phyloP scores from a whole-genome alignment of 2,797 vertebrate species.

The Champsocephalus gunnari region DNA sequence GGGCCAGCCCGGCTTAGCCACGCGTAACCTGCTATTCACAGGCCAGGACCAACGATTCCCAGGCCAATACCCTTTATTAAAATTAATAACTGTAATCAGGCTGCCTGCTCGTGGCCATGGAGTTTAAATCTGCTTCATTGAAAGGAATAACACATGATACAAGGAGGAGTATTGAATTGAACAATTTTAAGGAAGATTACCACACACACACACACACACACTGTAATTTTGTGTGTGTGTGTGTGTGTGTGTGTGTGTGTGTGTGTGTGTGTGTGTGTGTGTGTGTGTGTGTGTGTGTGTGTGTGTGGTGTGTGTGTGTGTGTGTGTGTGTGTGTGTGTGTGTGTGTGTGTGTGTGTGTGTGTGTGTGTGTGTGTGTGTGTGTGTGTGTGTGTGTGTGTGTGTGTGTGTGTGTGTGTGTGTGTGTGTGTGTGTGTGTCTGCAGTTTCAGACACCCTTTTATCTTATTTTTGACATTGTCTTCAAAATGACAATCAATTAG shows the following conservation, averaged over 20 bases:
- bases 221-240: conserved; percentile 12
- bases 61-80: conserved; percentile 77
- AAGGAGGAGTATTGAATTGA: conserved; percentile 63
- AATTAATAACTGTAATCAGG: conserved; percentile 84
- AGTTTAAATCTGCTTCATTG: conserved; percentile 73
- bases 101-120: conserved; percentile 63
- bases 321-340: neutral
- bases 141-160: conserved; percentile 70
- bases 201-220: conserved; percentile 9
- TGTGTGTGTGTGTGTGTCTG: neutral
- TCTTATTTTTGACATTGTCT: neutral
- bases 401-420: neutral
- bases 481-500: conserved; percentile 4
- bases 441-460: neutral
- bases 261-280: too few relatives aligned
- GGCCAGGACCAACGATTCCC: conserved; percentile 70
- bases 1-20: conserved; percentile 46
- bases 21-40: conserved; percentile 64
- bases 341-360: neutral
- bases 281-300: too few relatives aligned
- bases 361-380: too few relatives aligned
- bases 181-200: conserved; percentile 35
- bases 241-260: neutral
- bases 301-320: too few relatives aligned
- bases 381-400: too few relatives aligned